Percentiles rank a stretch among this genome's conserved stretches.
phyloP scores from a whole-genome alignment of 1,140 invertebrate species.

The Drosophila gunungcola region DNA sequence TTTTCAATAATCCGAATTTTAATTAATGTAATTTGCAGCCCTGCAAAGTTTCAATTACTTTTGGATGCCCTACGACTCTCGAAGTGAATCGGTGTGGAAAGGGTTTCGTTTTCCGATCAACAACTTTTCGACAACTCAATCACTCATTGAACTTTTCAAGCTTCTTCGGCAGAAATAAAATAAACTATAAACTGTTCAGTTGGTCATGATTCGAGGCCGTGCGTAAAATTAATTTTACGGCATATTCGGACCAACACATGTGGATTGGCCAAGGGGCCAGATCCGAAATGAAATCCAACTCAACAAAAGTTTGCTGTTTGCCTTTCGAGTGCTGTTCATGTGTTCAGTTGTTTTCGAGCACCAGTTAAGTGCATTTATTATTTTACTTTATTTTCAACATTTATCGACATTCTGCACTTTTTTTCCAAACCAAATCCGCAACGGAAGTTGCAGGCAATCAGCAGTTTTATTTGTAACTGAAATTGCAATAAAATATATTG shows the following conservation, averaged over 20 bases:
- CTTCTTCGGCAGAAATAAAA: slow-evolving; percentile 35
- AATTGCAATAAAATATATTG: slow-evolving; percentile 34
- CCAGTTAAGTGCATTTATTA: slow-evolving; percentile 50
- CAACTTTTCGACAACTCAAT: slow-evolving; percentile 26
- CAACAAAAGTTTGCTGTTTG: slow-evolving; percentile 27
- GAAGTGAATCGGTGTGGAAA: slow-evolving; percentile 8
- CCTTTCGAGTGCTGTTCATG: slow-evolving; percentile 38
- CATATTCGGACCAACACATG: slow-evolving; percentile 36
- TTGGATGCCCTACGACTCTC: neutral
- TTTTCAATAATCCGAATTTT: slow-evolving; percentile 12
- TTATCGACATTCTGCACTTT: slow-evolving; percentile 38
- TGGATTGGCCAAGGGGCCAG: slow-evolving; percentile 44
- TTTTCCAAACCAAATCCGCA: slow-evolving; percentile 16
- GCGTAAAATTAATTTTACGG: slow-evolving; percentile 58
- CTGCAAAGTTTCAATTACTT: slow-evolving; percentile 5
- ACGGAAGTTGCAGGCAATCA: slow-evolving; percentile 44
- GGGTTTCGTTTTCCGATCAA: slow-evolving; percentile 21
- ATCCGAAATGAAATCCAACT: slow-evolving; percentile 33
- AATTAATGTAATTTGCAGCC: neutral
- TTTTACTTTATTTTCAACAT: slow-evolving; percentile 36
- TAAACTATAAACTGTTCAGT: slow-evolving; percentile 35
- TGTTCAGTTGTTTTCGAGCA: slow-evolving; percentile 17
- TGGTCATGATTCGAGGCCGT: slow-evolving; percentile 55
- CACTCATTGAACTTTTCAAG: slow-evolving; percentile 21
- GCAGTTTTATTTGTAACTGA: slow-evolving; percentile 33